Percentiles rank a stretch among this genome's conserved stretches.
Evolutionary conservation across 2,888 invertebrate species (phyloP).

Genomic region (Troilus luridus): DNA sequence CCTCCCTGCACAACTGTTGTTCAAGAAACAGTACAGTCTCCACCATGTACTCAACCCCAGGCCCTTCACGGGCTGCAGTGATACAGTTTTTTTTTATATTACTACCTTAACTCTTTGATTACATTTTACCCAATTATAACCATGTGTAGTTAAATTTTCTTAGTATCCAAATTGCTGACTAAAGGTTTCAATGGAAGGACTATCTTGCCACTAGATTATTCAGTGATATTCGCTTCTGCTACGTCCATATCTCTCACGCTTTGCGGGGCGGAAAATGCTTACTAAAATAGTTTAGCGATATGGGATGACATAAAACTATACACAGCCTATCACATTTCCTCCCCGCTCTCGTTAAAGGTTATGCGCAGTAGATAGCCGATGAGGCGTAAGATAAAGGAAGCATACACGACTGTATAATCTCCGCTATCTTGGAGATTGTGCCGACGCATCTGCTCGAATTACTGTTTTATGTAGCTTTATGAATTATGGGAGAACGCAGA

Average conservation of each 20-base stretch:
- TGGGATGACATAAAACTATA: not conserved
- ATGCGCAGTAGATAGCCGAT: not conserved
- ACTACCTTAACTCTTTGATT: no score
- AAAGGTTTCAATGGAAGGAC: not conserved
- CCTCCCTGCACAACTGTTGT: no score
- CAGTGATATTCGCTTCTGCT: not conserved
- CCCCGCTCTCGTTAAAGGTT: not conserved
- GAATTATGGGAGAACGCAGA: not conserved
- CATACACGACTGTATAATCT: not conserved
- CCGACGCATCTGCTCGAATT: not conserved
- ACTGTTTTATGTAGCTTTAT: not conserved
- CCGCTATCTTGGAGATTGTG: not conserved
- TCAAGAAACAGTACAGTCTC: no score
- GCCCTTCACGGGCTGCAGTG: no score
- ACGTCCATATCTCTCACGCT: not conserved
- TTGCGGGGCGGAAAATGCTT: not conserved
- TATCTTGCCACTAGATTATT: not conserved
- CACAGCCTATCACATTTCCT: not conserved
- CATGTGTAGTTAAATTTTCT: not conserved
- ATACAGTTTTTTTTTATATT: no score
- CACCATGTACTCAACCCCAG: no score
- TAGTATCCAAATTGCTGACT: not conserved
- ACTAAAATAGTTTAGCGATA: slow-evolving; percentile 13
- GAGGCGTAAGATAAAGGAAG: not conserved
- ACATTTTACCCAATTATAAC: not conserved